Evolutionary conservation across 2,113 vertebrate species (phyloP), one percentile per base, ranked within the genome.

Genomic region (Gobiocypris rarus): DNA sequence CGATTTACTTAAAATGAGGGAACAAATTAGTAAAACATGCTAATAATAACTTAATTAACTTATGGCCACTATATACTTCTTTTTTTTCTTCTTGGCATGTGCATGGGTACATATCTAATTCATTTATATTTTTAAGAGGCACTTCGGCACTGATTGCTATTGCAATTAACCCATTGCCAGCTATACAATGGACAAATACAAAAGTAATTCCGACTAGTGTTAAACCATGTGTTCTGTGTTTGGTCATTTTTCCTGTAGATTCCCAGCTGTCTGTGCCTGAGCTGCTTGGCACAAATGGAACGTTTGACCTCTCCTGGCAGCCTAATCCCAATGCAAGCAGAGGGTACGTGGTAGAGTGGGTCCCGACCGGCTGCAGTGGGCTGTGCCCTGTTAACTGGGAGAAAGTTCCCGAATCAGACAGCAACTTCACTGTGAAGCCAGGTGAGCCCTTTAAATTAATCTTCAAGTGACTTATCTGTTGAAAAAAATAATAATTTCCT

Each of bases 331-430:
- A 88, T 15, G 45, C 81, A 50, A 91, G 90, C 65, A 86, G 88
- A 71, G 91, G 89, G 61, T 94, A 92, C 41, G 89, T 94, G 81
- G 87, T 95, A 5, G 91, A 93, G 67, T 95, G 94, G 94, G 26
- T 78, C 10, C 80, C 90, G 31, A 84, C 90, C 5, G 74, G 79
- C 63, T 93, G 92, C 70, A 17, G 14, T 13, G 34, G 4, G 8
- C 48, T 90, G 85, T 94, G 93, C 65, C 3, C 81, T 2, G 84
- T 95, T 45, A 89, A 94, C 2, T 95, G 94, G 94, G 71, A 86
- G 74, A 92, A 89, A 22, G 54, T 94, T 83, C 85, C 86, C 0
- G 34, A 86, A 34, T 89, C 84, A 65, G 92, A 17, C 78, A 92
- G 76, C 45, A 92, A 93, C 73, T 34, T 88, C 58, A 84, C 89